phyloP scores from a whole-genome alignment of 2,797 vertebrate genomes.

The Tauraco hartlaubi region DNA sequence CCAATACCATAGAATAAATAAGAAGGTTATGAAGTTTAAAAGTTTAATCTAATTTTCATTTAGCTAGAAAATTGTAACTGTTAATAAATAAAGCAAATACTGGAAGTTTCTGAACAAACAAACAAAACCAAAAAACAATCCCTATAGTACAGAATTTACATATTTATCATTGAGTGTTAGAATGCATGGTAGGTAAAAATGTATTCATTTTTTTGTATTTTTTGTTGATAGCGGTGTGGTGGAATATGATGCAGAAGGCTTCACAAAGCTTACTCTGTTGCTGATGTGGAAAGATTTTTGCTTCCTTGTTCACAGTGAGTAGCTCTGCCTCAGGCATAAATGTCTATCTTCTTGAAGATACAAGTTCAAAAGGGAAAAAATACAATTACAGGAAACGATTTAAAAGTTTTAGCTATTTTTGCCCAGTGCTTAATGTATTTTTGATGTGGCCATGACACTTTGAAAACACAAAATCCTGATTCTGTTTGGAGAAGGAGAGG shows the following conservation, averaged over 20 bases:
- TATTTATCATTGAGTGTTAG: neutral
- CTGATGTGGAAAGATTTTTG: slow-evolving; percentile 99
- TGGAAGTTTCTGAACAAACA: neutral
- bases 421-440: slow-evolving; percentile 30
- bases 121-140: neutral
- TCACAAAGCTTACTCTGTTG: slow-evolving; percentile 96
- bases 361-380: slow-evolving; percentile 48
- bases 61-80: neutral
- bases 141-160: neutral
- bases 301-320: slow-evolving; percentile 97
- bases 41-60: neutral
- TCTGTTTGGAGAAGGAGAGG: neutral
- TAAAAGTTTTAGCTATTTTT: slow-evolving; percentile 32
- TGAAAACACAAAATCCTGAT: neutral
- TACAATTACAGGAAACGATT: slow-evolving; percentile 54
- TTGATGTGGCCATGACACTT: neutral
- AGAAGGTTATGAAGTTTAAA: neutral
- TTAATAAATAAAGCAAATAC: neutral
- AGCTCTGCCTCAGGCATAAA: slow-evolving; percentile 50
- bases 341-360: slow-evolving; percentile 45
- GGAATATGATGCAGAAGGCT: slow-evolving; percentile 98
- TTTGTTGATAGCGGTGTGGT: slow-evolving; percentile 90
- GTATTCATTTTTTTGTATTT: neutral
- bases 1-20: neutral
- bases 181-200: neutral